A percentile compares a stretch with the other conserved stretches of the same genome.
Evolutionary conservation across 2,888 invertebrate genomes (phyloP).

Genomic region (Ornithoptera alexandrae): DNA sequence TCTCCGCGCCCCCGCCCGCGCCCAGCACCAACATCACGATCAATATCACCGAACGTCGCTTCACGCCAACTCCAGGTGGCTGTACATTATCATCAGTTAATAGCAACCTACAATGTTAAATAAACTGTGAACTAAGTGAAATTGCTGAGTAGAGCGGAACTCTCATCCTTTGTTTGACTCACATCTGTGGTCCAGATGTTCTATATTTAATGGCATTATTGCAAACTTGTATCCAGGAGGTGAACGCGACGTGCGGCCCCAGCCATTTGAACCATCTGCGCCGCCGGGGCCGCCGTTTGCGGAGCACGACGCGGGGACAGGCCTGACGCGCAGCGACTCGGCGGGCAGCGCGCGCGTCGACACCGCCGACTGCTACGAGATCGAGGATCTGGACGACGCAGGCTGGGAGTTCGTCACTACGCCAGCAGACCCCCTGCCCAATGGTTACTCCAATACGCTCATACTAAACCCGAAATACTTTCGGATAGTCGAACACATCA

Average conservation of each 20-base stretch:
- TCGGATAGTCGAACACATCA: no score
- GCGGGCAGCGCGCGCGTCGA: slow-evolving; percentile 48
- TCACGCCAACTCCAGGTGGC: slow-evolving; percentile 54
- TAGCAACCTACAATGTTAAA: no score
- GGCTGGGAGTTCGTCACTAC: slow-evolving; percentile 73
- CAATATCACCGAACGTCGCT: slow-evolving; percentile 40
- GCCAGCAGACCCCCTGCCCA: slow-evolving; percentile 68
- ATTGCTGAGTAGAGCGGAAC: no score
- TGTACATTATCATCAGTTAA: neutral
- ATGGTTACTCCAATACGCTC: slow-evolving; percentile 44
- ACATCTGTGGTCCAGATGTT: no score
- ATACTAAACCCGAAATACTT: neutral
- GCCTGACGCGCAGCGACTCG: slow-evolving; percentile 36
- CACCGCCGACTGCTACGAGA: slow-evolving; percentile 76
- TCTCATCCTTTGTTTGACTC: no score
- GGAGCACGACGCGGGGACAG: slow-evolving; percentile 26
- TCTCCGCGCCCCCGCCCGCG: slow-evolving; percentile 32
- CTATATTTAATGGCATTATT: no score
- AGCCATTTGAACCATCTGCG: no score
- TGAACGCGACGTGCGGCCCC: slow-evolving; percentile 51
- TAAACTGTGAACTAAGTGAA: no score
- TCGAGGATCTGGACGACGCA: slow-evolving; percentile 73
- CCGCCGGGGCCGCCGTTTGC: neutral
- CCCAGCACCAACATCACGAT: slow-evolving; percentile 38
- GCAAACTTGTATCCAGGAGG: slow-evolving; percentile 47